Evolutionary conservation across 2,113 vertebrate genomes (phyloP).

Genomic region (Engraulis encrasicolus): DNA sequence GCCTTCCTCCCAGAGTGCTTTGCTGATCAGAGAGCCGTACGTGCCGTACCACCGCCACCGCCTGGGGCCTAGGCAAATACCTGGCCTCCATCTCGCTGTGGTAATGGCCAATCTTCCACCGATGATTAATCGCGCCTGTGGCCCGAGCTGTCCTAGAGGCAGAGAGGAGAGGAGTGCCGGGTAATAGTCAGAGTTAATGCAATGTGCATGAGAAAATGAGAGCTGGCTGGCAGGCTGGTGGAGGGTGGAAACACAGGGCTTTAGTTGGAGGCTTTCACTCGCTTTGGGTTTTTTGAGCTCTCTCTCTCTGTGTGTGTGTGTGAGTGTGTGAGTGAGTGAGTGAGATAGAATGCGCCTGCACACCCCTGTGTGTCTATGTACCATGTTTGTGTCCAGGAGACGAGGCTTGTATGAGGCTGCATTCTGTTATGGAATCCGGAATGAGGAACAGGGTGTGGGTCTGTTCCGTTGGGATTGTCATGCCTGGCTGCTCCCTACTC

Average conservation of each 20-base stretch:
- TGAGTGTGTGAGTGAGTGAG: not conserved
- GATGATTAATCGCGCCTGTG: constrained; percentile 39
- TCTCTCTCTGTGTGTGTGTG: not conserved
- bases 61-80: constrained; percentile 29
- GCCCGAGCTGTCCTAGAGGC: constrained; percentile 27
- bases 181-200: constrained; percentile 12
- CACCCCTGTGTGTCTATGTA: not conserved
- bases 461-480: not conserved
- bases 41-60: too few relatives aligned
- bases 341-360: too few relatives aligned
- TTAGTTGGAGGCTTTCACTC: not conserved
- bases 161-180: constrained; percentile 16
- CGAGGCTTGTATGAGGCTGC: not conserved
- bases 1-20: constrained; percentile 3
- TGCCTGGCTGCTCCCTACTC: not conserved
- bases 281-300: not conserved
- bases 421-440: not conserved
- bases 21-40: constrained; percentile 15
- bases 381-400: not conserved
- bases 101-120: constrained; percentile 35
- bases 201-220: constrained; percentile 22
- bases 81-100: constrained; percentile 24
- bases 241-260: not conserved
- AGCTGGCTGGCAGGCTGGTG: too few relatives aligned
- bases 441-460: constrained; percentile 1